Conservation (phyloP, 1,140 invertebrate genomes). For the Caenorhabditis inopinata region DNA sequence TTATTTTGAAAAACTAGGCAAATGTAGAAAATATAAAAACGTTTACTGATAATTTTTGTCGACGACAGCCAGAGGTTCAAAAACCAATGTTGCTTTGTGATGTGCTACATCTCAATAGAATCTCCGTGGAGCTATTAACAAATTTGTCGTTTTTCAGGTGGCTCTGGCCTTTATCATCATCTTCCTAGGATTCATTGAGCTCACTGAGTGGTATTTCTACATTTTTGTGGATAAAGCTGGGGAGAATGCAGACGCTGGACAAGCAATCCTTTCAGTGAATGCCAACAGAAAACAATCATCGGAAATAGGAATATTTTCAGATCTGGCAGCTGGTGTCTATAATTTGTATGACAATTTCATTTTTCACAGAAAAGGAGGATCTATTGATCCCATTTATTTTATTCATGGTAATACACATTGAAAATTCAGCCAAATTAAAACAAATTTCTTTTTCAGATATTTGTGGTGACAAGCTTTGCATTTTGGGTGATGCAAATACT, state of each 20-base stretch:
- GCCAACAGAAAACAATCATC: not conserved
- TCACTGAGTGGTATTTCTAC: slow-evolving; percentile 8
- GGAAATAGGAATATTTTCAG: not conserved
- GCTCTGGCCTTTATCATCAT: slow-evolving; percentile 8
- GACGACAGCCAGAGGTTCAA: not conserved
- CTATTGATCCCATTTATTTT: not conserved
- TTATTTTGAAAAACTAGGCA: no score
- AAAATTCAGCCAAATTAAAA: not conserved
- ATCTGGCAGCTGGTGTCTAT: not conserved
- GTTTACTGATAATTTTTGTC: not conserved
- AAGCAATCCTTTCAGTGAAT: not conserved
- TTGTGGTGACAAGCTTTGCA: not conserved
- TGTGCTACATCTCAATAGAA: no score
- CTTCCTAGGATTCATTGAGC: not conserved
- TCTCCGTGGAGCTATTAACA: not conserved
- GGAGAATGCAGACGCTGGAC: not conserved
- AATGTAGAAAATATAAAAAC: no score
- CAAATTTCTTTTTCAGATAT: not conserved
- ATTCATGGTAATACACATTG: not conserved
- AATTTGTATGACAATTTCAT: not conserved
- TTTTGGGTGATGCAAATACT: slow-evolving; percentile 26
- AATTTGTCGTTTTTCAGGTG: not conserved
- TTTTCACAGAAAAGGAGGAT: not conserved
- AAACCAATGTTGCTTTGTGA: no score
- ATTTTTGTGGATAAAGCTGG: not conserved